Evolutionary conservation across 2,113 vertebrate species (phyloP).

Genomic region (Aegotheles bennettii): DNA sequence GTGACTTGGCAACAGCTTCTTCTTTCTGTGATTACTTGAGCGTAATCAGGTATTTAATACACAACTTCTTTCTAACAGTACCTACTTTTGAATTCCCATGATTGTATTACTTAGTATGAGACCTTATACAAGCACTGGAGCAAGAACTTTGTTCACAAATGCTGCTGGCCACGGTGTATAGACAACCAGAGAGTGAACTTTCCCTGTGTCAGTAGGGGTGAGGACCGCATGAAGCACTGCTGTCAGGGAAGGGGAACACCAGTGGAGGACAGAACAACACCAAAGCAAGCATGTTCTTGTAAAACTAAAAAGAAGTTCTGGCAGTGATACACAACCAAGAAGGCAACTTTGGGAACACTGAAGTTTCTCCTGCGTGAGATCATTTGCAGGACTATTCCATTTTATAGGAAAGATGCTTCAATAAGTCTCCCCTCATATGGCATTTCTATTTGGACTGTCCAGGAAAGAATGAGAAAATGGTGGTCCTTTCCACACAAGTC

Average conservation of each 20-base stretch:
- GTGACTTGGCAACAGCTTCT: neutral
- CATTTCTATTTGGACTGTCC: neutral
- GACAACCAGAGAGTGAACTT: neutral
- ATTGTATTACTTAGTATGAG: neutral
- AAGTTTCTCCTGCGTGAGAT: neutral
- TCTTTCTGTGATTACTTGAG: neutral
- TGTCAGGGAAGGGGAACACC: neutral
- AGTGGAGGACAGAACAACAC: neutral
- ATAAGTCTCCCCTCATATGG: neutral
- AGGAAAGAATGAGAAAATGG: neutral
- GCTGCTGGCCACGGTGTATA: neutral
- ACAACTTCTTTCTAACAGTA: neutral
- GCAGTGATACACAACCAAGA: neutral
- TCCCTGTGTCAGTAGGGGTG: fast-evolving
- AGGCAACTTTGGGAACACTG: neutral
- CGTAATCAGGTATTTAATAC: neutral
- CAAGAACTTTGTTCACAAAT: neutral
- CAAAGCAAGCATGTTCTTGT: neutral
- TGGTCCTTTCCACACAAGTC: neutral
- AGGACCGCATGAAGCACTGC: fast-evolving
- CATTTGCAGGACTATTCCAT: neutral
- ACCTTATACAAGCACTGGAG: neutral
- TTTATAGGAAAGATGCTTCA: neutral
- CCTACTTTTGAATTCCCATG: neutral
- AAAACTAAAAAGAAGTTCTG: neutral